Base-by-base conservation (phyloP, 35 echinoderm and acorn worm genomes). In the Chiridota heheva region DNA sequence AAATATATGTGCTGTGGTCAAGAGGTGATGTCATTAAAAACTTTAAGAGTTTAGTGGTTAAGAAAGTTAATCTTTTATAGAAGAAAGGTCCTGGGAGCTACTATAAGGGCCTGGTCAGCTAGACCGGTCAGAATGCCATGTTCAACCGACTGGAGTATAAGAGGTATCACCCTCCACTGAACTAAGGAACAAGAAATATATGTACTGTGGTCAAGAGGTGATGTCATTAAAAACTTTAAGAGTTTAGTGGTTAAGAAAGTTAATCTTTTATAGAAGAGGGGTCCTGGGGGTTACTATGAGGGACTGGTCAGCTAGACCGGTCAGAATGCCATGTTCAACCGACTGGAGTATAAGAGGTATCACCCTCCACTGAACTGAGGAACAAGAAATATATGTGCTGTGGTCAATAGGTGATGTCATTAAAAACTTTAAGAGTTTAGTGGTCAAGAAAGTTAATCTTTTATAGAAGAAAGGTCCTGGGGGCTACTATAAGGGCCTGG, bases 131-230 rank as follows among this genome's bases (percentile, higher is more conserved):
- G 89, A 18, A 91, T 58, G 1, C 93, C 93, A 38, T 76, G 57
- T 46, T 44, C 83, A 0, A 86, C 72, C 26, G 88, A 80, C 18
- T 77, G 47, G 6, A 97, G 56, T 13, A 97, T 79, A 15, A 87
- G 20, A 27, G 93, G 93, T 33, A 97, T 97, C 2, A 97, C 88
- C 72, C 91, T 78, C 2, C 67, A 67, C 53, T 97, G 93, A 62
- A 97, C 93, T 97, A 58, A 57, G 58, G 35, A 47, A 67, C n/a
- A 58, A 36, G n/a, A 35, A 87, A 32, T 33, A 61, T 36, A 1
- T 7, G 30, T 16, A 28, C 44, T 36, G 72, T 5, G 6, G 18
- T 42, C 42, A 32, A 28, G 25, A 77, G 20, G 7, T 24, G 12
- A 15, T 24, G 24, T 17, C 0, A 17, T 55, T 1, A 15, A 55